Base-by-base conservation (phyloP, 2,113 vertebrate species). In the Corythornis vintsioides region DNA sequence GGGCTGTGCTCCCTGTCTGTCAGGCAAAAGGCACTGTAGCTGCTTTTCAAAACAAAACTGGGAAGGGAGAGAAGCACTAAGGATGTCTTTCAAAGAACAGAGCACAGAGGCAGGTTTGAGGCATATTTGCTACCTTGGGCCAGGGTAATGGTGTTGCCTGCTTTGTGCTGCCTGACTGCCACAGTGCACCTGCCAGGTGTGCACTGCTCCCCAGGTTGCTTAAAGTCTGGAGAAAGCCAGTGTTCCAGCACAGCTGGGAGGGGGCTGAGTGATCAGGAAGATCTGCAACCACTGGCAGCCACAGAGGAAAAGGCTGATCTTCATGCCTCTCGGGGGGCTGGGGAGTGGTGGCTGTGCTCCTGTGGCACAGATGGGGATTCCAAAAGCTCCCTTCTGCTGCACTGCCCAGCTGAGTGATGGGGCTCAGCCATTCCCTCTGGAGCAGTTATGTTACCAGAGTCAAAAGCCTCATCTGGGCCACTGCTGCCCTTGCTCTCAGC, bases 401-500 rank as follows among this genome's bases (percentile, higher is more conserved):
- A 0, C 22, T n/a, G 48, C 38, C 73, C 45, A 13, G 25, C 0
- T 45, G 65, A 33, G 25, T 55, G 40, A 15, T 15, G 16, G 15
- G 50, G 24, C 60, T 42, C 31, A 78, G 61, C 35, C 63, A 45
- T 17, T 73, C 18, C 24, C 56, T 43, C 40, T 43, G 47, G 31
- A 75, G 57, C 3, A 3, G 38, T 9, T 55, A 21, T 28, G 22
- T 31, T 28, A 16, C 13, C 29, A 6, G 25, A 50, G 31, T 42
- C 31, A 0, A 0, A 1, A 6, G 7, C 14, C 21, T 55, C 0
- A 0, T 22, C 19, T 1, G 1, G 22, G 31, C 29, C 8, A 9
- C 1, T 2, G 38, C 55, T 73, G 71, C 71, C 33, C 31, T 70
- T 14, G 60, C 63, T 66, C 0, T 0, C 53, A 35, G 56, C 80